Conservation (phyloP, 1,140 invertebrate genomes). For the Penaeus chinensis region DNA sequence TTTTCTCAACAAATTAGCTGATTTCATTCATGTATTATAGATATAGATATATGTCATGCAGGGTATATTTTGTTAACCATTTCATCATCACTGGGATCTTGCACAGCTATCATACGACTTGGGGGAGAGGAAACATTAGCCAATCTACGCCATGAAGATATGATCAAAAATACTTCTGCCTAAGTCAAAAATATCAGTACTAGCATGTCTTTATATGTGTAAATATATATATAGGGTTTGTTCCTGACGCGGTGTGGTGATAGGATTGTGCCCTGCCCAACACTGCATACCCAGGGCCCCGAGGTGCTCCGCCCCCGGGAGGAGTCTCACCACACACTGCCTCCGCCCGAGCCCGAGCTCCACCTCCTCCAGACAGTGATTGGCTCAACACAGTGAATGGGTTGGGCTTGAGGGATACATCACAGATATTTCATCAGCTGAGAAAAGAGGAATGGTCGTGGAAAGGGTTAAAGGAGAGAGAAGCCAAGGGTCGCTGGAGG, state of each 20-base stretch:
- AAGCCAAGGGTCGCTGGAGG: too few relatives aligned
- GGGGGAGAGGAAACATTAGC: conserved; percentile 26
- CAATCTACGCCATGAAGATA: background rate
- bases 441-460: too few relatives aligned
- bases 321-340: conserved; percentile 17
- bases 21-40: too few relatives aligned
- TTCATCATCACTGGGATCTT: too few relatives aligned
- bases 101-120: too few relatives aligned
- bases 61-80: too few relatives aligned
- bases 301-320: conserved; percentile 27
- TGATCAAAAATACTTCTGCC: too few relatives aligned
- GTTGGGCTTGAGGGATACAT: background rate
- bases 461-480: too few relatives aligned
- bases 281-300: conserved; percentile 37
- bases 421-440: background rate
- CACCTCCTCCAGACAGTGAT: conserved; percentile 17
- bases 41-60: too few relatives aligned
- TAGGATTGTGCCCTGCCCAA: conserved; percentile 41
- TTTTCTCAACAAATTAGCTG: too few relatives aligned
- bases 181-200: conserved; percentile 6
- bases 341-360: background rate
- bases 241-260: conserved; percentile 48
- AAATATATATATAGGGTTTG: conserved; percentile 29
- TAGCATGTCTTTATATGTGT: background rate
- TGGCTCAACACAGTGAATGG: conserved; percentile 5